These are phyloP conservation scores for Gadopsis marmoratus DNA, from an alignment of 2,797 vertebrate genomes.

Conservation along the genomic window DNA sequence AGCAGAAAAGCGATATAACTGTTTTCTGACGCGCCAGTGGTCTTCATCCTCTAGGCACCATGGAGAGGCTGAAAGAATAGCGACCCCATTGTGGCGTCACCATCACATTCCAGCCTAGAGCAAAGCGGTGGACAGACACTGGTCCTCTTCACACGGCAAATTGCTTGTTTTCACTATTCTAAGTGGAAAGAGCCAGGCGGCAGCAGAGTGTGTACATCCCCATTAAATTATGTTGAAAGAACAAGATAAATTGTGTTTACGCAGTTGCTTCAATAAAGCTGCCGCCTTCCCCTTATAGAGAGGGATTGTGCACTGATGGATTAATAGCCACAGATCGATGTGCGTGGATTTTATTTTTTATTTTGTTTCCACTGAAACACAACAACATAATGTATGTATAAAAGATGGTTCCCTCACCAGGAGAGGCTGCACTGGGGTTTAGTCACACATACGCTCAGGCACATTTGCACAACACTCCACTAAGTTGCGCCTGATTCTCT, in stretches of 20 bases:
- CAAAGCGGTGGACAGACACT: neutral
- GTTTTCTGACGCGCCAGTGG: too few relatives aligned
- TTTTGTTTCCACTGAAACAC: neutral
- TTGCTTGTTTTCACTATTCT: neutral
- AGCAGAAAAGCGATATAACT: neutral
- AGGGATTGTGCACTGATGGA: too few relatives aligned
- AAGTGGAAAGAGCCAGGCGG: too few relatives aligned
- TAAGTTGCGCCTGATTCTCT: constrained; percentile 1
- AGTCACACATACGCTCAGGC: neutral
- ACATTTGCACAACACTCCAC: constrained; percentile 9
- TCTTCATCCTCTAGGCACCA: too few relatives aligned
- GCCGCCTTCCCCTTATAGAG: neutral
- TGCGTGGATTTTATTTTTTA: neutral
- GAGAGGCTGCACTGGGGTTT: constrained; percentile 1
- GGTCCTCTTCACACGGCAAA: too few relatives aligned
- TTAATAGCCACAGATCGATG: neutral
- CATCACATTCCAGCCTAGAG: neutral
- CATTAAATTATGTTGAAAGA: too few relatives aligned
- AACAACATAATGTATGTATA: constrained; percentile 20
- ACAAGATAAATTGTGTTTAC: neutral
- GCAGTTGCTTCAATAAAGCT: neutral
- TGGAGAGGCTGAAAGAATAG: too few relatives aligned
- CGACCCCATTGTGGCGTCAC: neutral
- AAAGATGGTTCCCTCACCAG: constrained; percentile 13
- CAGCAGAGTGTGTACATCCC: too few relatives aligned